Evolutionary conservation across 2,797 vertebrate genomes (phyloP).

Genomic region (Sebastes vulpes): DNA sequence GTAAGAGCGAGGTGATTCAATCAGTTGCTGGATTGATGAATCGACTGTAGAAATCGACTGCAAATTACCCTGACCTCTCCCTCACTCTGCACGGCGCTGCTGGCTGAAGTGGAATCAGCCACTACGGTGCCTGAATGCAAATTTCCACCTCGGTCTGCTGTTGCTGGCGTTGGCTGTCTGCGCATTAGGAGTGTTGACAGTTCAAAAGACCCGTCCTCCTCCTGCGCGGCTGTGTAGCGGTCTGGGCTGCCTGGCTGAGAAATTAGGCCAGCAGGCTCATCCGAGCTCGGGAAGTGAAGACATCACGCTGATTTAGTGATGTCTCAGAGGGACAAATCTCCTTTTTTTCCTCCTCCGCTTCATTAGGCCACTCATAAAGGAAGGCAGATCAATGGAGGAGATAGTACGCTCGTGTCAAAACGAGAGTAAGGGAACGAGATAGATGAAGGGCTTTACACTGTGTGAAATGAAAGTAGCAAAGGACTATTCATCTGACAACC

Average conservation of each 20-base stretch:
- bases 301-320: conserved; percentile 74
- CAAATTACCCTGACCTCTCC: conserved; percentile 69
- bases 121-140: conserved; percentile 61
- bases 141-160: conserved; percentile 40
- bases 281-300: conserved; percentile 59
- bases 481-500: conserved; percentile 35
- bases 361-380: conserved; percentile 77
- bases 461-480: conserved; percentile 47
- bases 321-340: conserved; percentile 68
- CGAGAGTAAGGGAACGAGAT: conserved; percentile 25
- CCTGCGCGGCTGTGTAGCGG: conserved; percentile 9
- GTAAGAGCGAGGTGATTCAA: conserved; percentile 60
- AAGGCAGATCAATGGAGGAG: conserved; percentile 70
- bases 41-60: conserved; percentile 58
- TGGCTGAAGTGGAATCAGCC: conserved; percentile 42
- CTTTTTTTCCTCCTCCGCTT: conserved; percentile 60
- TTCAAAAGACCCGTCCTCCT: conserved; percentile 54
- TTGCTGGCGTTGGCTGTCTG: conserved; percentile 13
- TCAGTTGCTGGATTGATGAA: conserved; percentile 65
- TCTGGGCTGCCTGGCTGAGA: conserved; percentile 45
- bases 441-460: conserved; percentile 48
- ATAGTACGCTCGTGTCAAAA: conserved; percentile 45
- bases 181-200: conserved; percentile 46
- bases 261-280: conserved; percentile 49
- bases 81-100: conserved; percentile 28